Percentiles rank a stretch among this genome's conserved stretches.
These are phyloP conservation scores for Steinernema khuongi DNA, from an alignment of 1,140 invertebrate species.

Conservation along the genomic window DNA sequence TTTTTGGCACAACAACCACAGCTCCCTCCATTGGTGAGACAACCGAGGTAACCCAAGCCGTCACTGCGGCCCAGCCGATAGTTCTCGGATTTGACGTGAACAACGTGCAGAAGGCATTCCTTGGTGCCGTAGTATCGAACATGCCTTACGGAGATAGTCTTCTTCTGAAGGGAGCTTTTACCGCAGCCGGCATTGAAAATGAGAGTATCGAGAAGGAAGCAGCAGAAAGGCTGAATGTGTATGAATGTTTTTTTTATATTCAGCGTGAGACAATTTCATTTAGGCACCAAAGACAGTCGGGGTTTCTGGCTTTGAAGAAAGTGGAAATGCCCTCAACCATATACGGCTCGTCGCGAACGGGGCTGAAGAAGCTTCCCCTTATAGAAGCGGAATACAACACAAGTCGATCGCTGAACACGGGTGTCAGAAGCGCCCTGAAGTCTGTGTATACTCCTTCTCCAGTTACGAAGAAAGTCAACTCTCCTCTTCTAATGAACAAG, in stretches of 20 bases:
- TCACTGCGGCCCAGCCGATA: conserved; percentile 13
- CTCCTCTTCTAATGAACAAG: not conserved
- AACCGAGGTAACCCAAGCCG: not conserved
- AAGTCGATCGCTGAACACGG: not conserved
- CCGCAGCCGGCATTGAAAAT: conserved; percentile 21
- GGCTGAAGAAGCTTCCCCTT: not conserved
- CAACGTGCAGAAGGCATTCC: conserved; percentile 27
- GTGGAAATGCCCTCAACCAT: not conserved
- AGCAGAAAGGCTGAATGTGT: not conserved
- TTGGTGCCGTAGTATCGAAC: conserved; percentile 25
- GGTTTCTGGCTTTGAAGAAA: conserved; percentile 28
- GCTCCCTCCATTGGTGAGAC: not conserved
- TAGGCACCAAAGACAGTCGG: conserved; percentile 11
- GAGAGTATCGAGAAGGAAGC: conserved; percentile 25
- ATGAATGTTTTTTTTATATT: not conserved
- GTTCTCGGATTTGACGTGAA: conserved; percentile 9
- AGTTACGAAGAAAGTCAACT: not conserved
- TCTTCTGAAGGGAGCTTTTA: conserved; percentile 22
- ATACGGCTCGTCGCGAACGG: not conserved
- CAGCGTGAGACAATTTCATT: not conserved
- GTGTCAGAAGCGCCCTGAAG: not conserved
- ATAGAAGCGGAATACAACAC: not conserved
- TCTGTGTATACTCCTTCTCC: not conserved
- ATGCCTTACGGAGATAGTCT: conserved; percentile 39
- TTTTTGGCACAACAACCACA: conserved; percentile 32